A percentile compares a stretch with the other conserved stretches of the same genome.
These are phyloP conservation scores for Alviniconcha strummeri DNA, from an alignment of 2,888 invertebrate species.

Conservation along the genomic window DNA sequence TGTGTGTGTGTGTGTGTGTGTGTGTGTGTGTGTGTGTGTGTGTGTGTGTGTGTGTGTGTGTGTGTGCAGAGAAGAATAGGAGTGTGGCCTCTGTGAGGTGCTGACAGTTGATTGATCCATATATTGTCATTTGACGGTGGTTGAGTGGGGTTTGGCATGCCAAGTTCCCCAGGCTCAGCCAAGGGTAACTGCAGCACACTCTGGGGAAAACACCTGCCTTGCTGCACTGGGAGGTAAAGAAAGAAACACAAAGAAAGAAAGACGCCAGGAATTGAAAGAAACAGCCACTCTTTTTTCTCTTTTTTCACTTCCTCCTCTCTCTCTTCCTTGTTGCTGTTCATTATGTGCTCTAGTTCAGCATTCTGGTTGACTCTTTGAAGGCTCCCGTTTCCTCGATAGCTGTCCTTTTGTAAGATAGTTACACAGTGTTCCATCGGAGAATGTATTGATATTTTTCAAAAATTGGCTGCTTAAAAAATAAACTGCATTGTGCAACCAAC, in stretches of 20 bases:
- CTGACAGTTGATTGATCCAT: not conserved
- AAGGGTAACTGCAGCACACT: not conserved
- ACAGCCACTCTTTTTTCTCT: too few relatives aligned
- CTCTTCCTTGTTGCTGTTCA: too few relatives aligned
- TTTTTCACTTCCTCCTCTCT: too few relatives aligned
- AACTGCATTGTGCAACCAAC: too few relatives aligned
- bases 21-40: not conserved
- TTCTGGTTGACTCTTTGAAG: too few relatives aligned
- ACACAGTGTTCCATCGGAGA: too few relatives aligned
- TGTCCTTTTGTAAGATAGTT: too few relatives aligned
- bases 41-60: not conserved
- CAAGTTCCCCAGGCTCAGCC: not conserved
- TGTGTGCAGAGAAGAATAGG: not conserved
- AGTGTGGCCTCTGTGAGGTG: not conserved
- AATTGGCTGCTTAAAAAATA: too few relatives aligned
- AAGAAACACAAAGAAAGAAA: not conserved
- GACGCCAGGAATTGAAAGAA: not conserved
- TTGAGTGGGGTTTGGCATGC: not conserved
- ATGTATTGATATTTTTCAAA: too few relatives aligned
- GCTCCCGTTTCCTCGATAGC: too few relatives aligned
- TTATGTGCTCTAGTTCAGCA: too few relatives aligned
- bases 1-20: not conserved
- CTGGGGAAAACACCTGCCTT: not conserved
- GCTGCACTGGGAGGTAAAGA: not conserved
- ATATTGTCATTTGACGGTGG: not conserved